Evolutionary conservation across 2,113 vertebrate genomes (phyloP), one percentile per base, ranked within the genome.

Genomic region (Callospermophilus lateralis): DNA sequence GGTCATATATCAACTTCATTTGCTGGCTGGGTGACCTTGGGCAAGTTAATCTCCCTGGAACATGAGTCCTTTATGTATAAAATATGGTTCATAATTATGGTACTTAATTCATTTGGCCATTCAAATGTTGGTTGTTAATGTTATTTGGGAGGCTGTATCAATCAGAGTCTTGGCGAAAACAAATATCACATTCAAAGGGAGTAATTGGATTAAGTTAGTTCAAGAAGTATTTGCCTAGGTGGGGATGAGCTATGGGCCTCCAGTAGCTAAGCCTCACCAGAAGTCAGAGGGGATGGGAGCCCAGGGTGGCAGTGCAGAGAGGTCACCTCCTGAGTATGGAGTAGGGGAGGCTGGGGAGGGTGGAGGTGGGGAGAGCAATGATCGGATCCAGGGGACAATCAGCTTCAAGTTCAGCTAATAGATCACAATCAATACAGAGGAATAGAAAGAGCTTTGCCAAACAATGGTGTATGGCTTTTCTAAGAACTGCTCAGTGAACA

Each of bases 311-410:
- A 16, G 74, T 2, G 37, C 24, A 24, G 6, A 48, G 53, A 32
- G 17, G n/a, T 5, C 17, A 32, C 22, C 22, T 45, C 19, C 17
- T 1, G 30, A 34, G 48, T 15, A 53, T 45, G 45, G 1, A 45
- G 45, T 45, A 45, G 45, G 78, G 42, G 28, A 1, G 4, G 26
- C 48, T 6, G 0, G 13, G 70, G 61, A 15, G 51, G 12, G 3
- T 58, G 9, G 5, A 10, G 12, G 28, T 34, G 16, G 2, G 24
- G 55, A 0, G 2, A 11, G 26, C n/a, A n/a, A 20, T 26, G 22
- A 3, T 16, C 17, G 19, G 4, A 51, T 24, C 42, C 77, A 51
- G 39, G 20, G 85, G 34, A 34, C 26, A 81, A 5, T 19, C 1
- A 3, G 2, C 39, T 72, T 37, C 58, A 2, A 65, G 1, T 70